Percentiles rank a stretch among this genome's conserved stretches.
Conservation (phyloP, 2,113 vertebrate species). For the Pituophis catenifer region DNA sequence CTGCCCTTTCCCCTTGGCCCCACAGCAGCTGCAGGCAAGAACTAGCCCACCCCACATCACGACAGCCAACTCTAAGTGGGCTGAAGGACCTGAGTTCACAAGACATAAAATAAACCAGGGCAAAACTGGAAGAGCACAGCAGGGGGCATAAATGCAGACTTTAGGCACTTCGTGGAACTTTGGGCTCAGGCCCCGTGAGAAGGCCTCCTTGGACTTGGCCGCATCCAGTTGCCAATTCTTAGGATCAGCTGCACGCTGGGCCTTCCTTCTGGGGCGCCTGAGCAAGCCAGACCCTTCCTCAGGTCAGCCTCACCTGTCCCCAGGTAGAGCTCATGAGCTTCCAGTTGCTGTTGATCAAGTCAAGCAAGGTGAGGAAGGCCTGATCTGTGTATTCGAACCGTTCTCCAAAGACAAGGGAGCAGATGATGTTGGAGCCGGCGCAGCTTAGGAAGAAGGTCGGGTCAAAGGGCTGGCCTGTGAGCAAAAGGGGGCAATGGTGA, state of each 20-base stretch:
- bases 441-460: conserved; percentile 45
- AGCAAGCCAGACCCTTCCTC: not conserved
- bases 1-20: not conserved
- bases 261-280: not conserved
- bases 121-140: not conserved
- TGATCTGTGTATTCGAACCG: conserved; percentile 50
- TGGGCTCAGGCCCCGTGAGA: not conserved
- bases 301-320: conserved; percentile 53
- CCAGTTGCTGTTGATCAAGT: conserved; percentile 60
- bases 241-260: not conserved
- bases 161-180: not conserved
- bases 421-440: conserved; percentile 49
- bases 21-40: not conserved
- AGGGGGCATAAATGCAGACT: not conserved
- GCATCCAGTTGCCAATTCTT: not conserved
- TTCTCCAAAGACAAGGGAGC: conserved; percentile 43
- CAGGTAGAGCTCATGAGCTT: conserved; percentile 61
- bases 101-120: not conserved
- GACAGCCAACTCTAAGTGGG: not conserved
- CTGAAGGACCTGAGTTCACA: not conserved
- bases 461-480: conserved; percentile 36
- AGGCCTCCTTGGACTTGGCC: not conserved
- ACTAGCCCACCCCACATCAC: not conserved
- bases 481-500: not conserved
- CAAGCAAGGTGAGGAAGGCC: conserved; percentile 58